Evolutionary conservation across 2,888 invertebrate species (phyloP).

Genomic region (Lochmaea capreae): DNA sequence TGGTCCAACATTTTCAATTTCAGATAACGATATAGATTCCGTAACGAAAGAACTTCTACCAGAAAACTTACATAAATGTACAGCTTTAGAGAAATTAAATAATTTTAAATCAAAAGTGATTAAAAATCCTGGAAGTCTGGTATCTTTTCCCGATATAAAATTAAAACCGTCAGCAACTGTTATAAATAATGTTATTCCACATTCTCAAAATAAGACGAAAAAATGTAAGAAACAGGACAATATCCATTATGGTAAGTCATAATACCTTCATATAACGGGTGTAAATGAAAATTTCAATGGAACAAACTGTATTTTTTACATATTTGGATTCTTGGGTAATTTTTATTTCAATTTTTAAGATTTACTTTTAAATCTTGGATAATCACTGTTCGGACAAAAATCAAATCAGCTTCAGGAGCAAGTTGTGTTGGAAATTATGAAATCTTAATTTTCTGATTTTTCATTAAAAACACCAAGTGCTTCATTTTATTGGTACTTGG

Average conservation of each 20-base stretch:
- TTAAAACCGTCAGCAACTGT: slow-evolving; percentile 26
- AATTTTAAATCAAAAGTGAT: slow-evolving; percentile 31
- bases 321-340: too few species aligned
- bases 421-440: too few species aligned
- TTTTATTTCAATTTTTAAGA: too few species aligned
- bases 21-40: slow-evolving; percentile 6
- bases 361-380: too few species aligned
- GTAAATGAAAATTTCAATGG: too few species aligned
- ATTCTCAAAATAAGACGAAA: slow-evolving; percentile 21
- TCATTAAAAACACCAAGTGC: too few species aligned
- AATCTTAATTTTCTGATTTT: too few species aligned
- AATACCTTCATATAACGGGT: neutral
- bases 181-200: slow-evolving; percentile 8
- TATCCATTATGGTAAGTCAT: slow-evolving; percentile 31
- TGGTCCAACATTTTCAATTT: neutral
- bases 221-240: slow-evolving; percentile 25
- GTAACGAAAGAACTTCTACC: neutral
- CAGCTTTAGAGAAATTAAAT: slow-evolving; percentile 41
- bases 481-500: too few species aligned
- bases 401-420: too few species aligned
- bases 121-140: slow-evolving; percentile 1
- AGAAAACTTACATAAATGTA: slow-evolving; percentile 17
- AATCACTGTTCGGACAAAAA: too few species aligned
- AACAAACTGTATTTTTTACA: too few species aligned
- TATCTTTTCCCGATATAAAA: slow-evolving; percentile 36